These are phyloP conservation scores for Notarius quadriscutis DNA, from an alignment of 2,113 vertebrate genomes.

Conservation along the genomic window DNA sequence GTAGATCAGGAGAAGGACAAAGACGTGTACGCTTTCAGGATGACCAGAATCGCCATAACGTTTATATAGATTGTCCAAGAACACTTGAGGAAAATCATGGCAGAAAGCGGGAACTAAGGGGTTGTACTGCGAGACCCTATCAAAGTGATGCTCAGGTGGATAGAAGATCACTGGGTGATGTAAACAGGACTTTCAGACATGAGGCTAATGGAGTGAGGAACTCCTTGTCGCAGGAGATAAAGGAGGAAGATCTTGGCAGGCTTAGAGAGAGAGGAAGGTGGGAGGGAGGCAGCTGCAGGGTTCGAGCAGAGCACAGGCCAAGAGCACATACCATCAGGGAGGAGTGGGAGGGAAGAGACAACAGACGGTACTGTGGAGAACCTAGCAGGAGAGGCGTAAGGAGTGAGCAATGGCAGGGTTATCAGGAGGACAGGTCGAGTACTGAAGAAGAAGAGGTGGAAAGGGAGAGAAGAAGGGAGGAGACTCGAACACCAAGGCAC, in stretches of 20 bases:
- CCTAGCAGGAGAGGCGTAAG: slow-evolving; percentile 48
- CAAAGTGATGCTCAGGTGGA: slow-evolving; percentile 61
- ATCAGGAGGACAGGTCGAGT: slow-evolving; percentile 54
- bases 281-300: slow-evolving; percentile 32
- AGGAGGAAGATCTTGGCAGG: slow-evolving; percentile 38
- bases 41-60: slow-evolving; percentile 12
- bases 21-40: slow-evolving; percentile 71
- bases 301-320: background rate
- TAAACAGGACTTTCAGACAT: slow-evolving; percentile 33
- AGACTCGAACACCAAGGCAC: slow-evolving; percentile 46
- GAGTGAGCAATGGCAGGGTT: slow-evolving; percentile 46
- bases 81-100: slow-evolving; percentile 63
- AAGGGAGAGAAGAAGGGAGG: slow-evolving; percentile 54
- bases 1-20: slow-evolving; percentile 57
- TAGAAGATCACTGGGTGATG: slow-evolving; percentile 53
- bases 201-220: slow-evolving; percentile 46
- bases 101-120: slow-evolving; percentile 18
- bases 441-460: slow-evolving; percentile 61
- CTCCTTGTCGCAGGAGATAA: background rate
- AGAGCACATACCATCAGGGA: slow-evolving; percentile 16
- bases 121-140: background rate
- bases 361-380: background rate
- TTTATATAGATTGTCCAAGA: slow-evolving; percentile 35
- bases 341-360: slow-evolving; percentile 24
- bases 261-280: slow-evolving; percentile 43